These are phyloP conservation scores for Aradus depressus DNA, from an alignment of 2,888 invertebrate genomes.

Conservation along the genomic window DNA sequence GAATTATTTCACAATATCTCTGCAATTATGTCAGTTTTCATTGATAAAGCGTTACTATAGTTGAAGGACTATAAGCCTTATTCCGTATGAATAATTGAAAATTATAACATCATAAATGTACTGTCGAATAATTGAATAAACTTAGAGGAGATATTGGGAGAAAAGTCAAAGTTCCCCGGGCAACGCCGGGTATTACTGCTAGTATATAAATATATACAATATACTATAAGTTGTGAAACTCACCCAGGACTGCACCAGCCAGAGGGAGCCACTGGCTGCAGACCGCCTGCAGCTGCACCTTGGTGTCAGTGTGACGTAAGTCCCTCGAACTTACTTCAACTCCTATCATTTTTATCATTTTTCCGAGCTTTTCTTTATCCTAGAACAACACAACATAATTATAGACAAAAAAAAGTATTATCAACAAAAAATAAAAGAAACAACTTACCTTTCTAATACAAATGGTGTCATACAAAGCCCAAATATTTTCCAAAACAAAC, in stretches of 20 bases:
- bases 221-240: too few relatives aligned
- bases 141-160: too few relatives aligned
- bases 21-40: too few relatives aligned
- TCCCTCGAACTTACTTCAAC: conserved; percentile 66
- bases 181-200: too few relatives aligned
- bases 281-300: conserved; percentile 66
- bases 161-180: too few relatives aligned
- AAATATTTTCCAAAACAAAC: conserved; percentile 80
- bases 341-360: conserved; percentile 62
- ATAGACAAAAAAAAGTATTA: neutral
- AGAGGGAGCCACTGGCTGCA: conserved; percentile 85
- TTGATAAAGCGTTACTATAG: too few relatives aligned
- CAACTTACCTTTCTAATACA: conserved; percentile 47
- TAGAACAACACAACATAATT: conserved; percentile 22
- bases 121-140: too few relatives aligned
- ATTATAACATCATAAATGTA: too few relatives aligned
- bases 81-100: too few relatives aligned
- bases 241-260: conserved; percentile 60
- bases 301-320: conserved; percentile 62
- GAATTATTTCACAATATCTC: too few relatives aligned
- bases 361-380: conserved; percentile 59
- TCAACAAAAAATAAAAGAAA: neutral
- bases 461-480: conserved; percentile 79
- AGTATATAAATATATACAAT: too few relatives aligned
- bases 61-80: too few relatives aligned